A percentile compares a stretch with the other conserved stretches of the same genome.
These are phyloP conservation scores for Stenoptilia bipunctidactyla DNA, from an alignment of 2,888 invertebrate species.

Conservation along the genomic window DNA sequence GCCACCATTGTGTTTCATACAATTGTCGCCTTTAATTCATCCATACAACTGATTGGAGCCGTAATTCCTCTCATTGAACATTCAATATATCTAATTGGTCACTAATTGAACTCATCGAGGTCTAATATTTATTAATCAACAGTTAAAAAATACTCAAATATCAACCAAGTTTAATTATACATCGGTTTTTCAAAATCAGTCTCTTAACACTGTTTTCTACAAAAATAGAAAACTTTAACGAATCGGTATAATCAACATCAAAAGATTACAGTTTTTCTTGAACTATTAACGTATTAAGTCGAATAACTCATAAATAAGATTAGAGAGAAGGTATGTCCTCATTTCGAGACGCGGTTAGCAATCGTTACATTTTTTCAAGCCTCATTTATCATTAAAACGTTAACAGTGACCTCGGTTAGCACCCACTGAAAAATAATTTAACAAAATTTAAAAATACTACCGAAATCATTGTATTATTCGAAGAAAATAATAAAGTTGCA, in stretches of 20 bases:
- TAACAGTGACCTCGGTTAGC: conserved; percentile 33
- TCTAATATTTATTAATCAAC: background rate
- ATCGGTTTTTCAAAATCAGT: no score
- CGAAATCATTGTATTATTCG: background rate
- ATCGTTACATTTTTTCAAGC: conserved; percentile 48
- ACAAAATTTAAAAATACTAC: background rate
- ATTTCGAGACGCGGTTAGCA: conserved; percentile 47
- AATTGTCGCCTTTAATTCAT: conserved; percentile 49
- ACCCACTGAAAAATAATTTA: background rate
- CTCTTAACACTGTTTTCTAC: conserved; percentile 28
- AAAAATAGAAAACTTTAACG: conserved; percentile 41
- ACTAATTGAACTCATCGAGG: conserved; percentile 19
- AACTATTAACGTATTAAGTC: conserved; percentile 52
- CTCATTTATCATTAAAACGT: conserved; percentile 54
- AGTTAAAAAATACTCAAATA: no score
- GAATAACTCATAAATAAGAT: conserved; percentile 59
- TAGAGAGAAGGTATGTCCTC: conserved; percentile 42
- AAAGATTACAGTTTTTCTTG: conserved; percentile 41
- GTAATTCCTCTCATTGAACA: conserved; percentile 45
- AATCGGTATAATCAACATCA: conserved; percentile 55
- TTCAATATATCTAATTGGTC: conserved; percentile 43
- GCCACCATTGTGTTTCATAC: conserved; percentile 41
- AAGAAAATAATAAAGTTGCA: background rate
- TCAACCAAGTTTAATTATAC: no score
- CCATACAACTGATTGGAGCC: conserved; percentile 47